A percentile compares a stretch with the other conserved stretches of the same genome.
Conservation (phyloP, 2,888 invertebrate genomes). For the Lottia gigantea region DNA sequence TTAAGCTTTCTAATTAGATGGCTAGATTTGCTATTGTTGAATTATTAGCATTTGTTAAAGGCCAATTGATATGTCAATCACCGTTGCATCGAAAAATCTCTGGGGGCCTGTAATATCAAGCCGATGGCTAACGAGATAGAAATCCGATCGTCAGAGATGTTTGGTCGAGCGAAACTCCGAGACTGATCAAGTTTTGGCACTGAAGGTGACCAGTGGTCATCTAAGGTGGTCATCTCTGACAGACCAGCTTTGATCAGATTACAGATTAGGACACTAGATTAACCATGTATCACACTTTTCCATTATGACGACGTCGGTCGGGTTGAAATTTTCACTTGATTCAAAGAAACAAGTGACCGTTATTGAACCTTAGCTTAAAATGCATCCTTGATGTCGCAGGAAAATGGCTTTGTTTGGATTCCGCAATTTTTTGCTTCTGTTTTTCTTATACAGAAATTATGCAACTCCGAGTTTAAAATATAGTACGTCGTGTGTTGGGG, state of each 20-base stretch:
- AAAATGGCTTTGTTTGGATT: no score
- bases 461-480: no score
- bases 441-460: no score
- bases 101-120: neutral
- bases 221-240: neutral
- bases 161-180: neutral
- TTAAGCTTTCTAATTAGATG: no score
- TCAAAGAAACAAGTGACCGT: no score
- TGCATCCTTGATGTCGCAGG: no score
- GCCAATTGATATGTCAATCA: conserved; percentile 4
- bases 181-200: conserved; percentile 7
- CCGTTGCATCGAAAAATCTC: neutral
- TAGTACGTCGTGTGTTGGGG: no score
- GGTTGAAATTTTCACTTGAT: no score
- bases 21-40: no score
- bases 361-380: no score
- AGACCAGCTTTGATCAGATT: neutral
- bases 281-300: neutral
- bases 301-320: no score
- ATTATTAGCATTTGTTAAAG: neutral
- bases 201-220: conserved; percentile 8
- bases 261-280: neutral
- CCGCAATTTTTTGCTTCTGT: no score
- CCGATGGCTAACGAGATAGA: neutral
- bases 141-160: neutral